Percentiles rank a stretch among this genome's conserved stretches.
Evolutionary conservation across 1,140 invertebrate genomes (phyloP).

Genomic region (Papilio dardanus): DNA sequence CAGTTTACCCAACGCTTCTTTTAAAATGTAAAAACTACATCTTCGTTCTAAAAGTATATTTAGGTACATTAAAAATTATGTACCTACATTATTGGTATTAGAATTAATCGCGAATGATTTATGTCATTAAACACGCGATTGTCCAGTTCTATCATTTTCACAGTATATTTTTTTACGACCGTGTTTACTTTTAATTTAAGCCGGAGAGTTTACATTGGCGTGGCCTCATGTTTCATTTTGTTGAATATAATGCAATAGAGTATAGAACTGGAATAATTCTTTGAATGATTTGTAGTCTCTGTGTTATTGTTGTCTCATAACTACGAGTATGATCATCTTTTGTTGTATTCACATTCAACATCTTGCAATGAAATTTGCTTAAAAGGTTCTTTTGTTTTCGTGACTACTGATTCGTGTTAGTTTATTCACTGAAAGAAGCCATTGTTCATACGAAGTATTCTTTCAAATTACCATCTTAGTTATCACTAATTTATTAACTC

Average conservation of each 20-base stretch:
- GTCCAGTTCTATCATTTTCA: conserved; percentile 9
- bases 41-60: neutral
- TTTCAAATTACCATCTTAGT: no score
- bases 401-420: neutral
- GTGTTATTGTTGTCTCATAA: neutral
- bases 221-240: neutral
- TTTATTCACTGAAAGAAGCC: neutral
- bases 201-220: conserved; percentile 19
- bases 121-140: conserved; percentile 14
- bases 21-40: no score
- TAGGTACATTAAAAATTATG: neutral
- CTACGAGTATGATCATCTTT: neutral
- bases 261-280: neutral
- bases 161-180: conserved; percentile 7
- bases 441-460: no score
- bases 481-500: no score
- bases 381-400: neutral
- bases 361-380: no score
- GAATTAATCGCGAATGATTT: neutral
- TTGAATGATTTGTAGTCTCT: neutral
- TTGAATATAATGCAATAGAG: neutral
- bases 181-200: conserved; percentile 24
- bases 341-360: no score
- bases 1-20: no score
- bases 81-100: neutral